A percentile compares a stretch with the other conserved stretches of the same genome.
These are phyloP conservation scores for Epizoanthus stellaris DNA, from an alignment of 92 coral and sea anemone species.

Conservation along the genomic window DNA sequence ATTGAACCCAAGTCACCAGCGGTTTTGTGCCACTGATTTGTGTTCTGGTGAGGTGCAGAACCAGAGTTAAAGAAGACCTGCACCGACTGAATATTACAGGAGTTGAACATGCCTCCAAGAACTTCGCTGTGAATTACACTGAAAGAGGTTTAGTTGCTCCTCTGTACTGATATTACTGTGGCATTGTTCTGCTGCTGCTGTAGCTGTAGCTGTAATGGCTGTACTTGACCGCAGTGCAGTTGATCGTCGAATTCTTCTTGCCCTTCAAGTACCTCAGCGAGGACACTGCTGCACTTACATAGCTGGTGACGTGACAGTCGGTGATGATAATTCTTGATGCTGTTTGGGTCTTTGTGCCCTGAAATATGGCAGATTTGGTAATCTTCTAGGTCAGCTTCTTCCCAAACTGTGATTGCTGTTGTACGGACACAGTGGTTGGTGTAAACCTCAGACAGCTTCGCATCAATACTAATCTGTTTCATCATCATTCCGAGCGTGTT, in stretches of 20 bases:
- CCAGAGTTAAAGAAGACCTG: not conserved
- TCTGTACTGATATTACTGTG: no score
- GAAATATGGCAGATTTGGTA: conserved; percentile 57
- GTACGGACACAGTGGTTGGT: conserved; percentile 56
- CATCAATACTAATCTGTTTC: conserved; percentile 51
- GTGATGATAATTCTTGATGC: conserved; percentile 9
- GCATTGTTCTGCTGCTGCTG: no score
- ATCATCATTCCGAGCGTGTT: conserved; percentile 55
- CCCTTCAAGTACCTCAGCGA: conserved; percentile 29
- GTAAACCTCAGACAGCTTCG: conserved; percentile 36
- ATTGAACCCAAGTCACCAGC: no score
- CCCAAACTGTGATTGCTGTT: conserved; percentile 60
- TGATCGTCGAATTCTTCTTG: not conserved
- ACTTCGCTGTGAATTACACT: not conserved
- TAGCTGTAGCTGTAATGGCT: no score
- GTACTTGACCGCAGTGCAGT: no score
- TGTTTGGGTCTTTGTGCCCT: conserved; percentile 45
- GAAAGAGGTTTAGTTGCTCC: not conserved
- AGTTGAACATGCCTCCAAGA: conserved; percentile 1
- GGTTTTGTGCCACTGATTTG: no score
- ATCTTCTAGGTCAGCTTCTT: conserved; percentile 51
- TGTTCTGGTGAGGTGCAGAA: not conserved
- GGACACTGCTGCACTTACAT: conserved; percentile 25
- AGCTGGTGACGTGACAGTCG: conserved; percentile 1
- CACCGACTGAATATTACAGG: conserved; percentile 4